Evolutionary conservation across 2,797 vertebrate species (phyloP).

Genomic region (Anas flavirostris): DNA sequence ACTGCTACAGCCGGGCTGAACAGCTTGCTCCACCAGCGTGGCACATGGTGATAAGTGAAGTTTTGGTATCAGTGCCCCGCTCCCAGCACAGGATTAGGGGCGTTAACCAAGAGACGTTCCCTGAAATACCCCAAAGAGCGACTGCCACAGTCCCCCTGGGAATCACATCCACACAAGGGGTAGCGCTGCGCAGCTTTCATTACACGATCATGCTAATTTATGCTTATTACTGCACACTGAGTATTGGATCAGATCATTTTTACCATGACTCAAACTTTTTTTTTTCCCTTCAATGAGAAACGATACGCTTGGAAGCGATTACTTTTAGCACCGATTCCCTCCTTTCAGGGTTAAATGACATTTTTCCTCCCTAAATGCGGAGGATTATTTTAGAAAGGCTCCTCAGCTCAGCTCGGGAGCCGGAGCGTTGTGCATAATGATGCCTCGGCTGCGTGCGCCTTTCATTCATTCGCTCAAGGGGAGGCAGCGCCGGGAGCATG

Average conservation of each 20-base stretch:
- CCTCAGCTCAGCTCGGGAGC: background rate
- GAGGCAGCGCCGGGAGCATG: fast-evolving
- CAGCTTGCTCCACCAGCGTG: background rate
- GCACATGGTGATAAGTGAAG: fast-evolving
- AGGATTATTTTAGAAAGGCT: background rate
- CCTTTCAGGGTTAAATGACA: background rate
- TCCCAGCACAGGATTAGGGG: background rate
- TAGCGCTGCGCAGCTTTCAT: background rate
- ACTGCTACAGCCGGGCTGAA: fast-evolving
- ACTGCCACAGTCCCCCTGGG: background rate
- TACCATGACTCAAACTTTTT: background rate
- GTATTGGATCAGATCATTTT: background rate
- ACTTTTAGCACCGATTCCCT: background rate
- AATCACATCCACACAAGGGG: background rate
- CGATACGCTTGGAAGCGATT: background rate
- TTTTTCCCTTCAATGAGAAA: background rate
- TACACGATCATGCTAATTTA: background rate
- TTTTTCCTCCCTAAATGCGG: background rate
- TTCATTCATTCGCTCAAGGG: background rate
- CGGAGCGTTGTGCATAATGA: fast-evolving
- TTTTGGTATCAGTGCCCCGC: background rate
- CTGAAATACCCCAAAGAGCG: background rate
- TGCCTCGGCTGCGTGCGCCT: background rate
- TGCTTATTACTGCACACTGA: background rate
- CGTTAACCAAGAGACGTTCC: background rate